Base-by-base conservation (phyloP, 2,888 invertebrate genomes). In the Latheticus oryzae region DNA sequence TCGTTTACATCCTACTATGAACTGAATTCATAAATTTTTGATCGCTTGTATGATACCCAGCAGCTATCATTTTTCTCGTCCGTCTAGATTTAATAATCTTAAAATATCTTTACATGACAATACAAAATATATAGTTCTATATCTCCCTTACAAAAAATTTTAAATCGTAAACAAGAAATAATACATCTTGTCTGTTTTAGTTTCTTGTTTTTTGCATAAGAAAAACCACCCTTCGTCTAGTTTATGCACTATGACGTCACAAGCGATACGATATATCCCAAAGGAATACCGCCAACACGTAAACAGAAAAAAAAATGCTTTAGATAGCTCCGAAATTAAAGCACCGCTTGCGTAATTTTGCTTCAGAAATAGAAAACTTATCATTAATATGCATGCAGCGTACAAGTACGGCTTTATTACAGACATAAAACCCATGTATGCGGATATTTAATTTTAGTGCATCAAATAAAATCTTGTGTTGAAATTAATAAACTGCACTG, bases 11-110 rank as follows among this genome's bases (percentile, higher is more conserved):
- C 26, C 13, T 12, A 9, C 15, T 24, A 37, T 26, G 48, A 15
- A 45, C 26, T 26, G 37, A 48, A 48, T 48, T 23, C 23, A 16
- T 48, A 48, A 35, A 48, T 48, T 37, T 48, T 48, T 48, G 48
- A 48, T 48, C 48, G 45, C 28, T 28, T 16, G 9, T 16, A 13
- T 42, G 8, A 38, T 42, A 42, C 17, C 26, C n/a, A 28, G 9
- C 42, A 28, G 17, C 15, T 28, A 42, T 42, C 15, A 42, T 42
- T 42, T 28, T 42, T 28, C 45, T 19, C 17, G 17, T 45, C 32
- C 45, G 38, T 38, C 23, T 19, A 8, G 45, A 45, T 32, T n/a
- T 42, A 8, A 42, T 42, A 42, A 24, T n/a, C 24, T 8, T 24
- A 11, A 12, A 24, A 17, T 30, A 45, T 45, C 17, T 45, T 45